Evolutionary conservation across 2,797 vertebrate species (phyloP).

Genomic region (Mastacembelus armatus): DNA sequence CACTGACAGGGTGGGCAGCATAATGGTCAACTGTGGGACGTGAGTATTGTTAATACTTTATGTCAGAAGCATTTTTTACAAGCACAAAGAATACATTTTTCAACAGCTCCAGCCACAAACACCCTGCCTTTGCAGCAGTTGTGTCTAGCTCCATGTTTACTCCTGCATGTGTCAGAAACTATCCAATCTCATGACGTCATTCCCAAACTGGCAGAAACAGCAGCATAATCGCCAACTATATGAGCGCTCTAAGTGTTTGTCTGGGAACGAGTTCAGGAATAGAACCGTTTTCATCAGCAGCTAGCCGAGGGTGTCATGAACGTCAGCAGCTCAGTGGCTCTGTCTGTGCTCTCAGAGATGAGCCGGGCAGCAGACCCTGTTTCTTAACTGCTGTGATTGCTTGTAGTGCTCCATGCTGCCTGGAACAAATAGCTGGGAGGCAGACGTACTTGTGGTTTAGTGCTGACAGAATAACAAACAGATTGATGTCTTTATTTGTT

Average conservation of each 20-base stretch:
- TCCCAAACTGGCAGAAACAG: conserved; percentile 11
- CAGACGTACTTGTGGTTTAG: background rate
- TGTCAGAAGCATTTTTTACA: background rate
- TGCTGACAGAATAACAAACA: conserved; percentile 27
- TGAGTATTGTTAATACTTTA: conserved; percentile 72
- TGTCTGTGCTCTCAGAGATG: conserved; percentile 35
- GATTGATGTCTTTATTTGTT: conserved; percentile 35
- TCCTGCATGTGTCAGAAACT: conserved; percentile 24
- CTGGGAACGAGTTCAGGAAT: conserved; percentile 17
- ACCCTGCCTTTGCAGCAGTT: conserved; percentile 10
- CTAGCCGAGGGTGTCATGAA: conserved; percentile 34
- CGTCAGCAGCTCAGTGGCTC: conserved; percentile 50
- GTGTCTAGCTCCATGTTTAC: background rate
- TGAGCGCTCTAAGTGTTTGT: conserved; percentile 21
- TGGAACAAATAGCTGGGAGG: conserved; percentile 31
- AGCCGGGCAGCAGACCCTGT: conserved; percentile 20
- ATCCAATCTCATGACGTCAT: conserved; percentile 29
- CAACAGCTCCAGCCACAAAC: no score
- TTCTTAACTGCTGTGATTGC: conserved; percentile 30
- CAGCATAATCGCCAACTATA: conserved; percentile 7
- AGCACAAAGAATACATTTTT: no score
- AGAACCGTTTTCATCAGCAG: conserved; percentile 52
- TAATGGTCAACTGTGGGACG: conserved; percentile 84
- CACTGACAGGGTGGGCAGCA: conserved; percentile 85
- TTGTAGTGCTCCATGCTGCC: background rate